Evolutionary conservation across 2,888 invertebrate species (phyloP).

Genomic region (Serrognathus titanus): DNA sequence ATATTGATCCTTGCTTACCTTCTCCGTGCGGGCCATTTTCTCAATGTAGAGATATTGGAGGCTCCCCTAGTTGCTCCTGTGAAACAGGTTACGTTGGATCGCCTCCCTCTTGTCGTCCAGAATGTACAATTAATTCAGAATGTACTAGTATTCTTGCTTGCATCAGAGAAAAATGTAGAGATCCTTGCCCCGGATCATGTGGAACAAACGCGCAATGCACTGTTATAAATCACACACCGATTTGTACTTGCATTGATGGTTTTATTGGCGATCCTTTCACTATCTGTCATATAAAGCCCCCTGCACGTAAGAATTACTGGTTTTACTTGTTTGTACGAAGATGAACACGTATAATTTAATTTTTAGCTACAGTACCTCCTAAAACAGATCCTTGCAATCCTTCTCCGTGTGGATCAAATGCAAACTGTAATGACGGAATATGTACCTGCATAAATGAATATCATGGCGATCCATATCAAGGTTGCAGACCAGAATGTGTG

Average conservation of each 20-base stretch:
- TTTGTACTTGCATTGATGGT: slow-evolving; percentile 62
- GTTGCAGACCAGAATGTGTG: slow-evolving; percentile 79
- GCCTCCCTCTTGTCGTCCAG: slow-evolving; percentile 64
- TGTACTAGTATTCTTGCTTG: slow-evolving; percentile 72
- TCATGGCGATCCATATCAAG: slow-evolving; percentile 73
- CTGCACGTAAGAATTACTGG: slow-evolving; percentile 16
- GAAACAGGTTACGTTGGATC: slow-evolving; percentile 62
- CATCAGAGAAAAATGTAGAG: slow-evolving; percentile 70
- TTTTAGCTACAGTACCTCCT: slow-evolving; percentile 32
- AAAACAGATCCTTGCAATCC: slow-evolving; percentile 59
- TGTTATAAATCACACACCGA: slow-evolving; percentile 72
- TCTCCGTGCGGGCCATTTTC: slow-evolving; percentile 56
- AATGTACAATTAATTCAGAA: slow-evolving; percentile 70
- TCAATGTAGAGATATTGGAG: slow-evolving; percentile 56
- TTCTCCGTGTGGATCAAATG: slow-evolving; percentile 73
- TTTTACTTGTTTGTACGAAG: background rate
- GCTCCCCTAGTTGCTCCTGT: slow-evolving; percentile 64
- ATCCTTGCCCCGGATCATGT: slow-evolving; percentile 77
- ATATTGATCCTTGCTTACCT: slow-evolving; percentile 52
- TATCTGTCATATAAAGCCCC: slow-evolving; percentile 46
- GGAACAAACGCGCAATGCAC: slow-evolving; percentile 70
- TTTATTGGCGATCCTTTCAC: slow-evolving; percentile 59
- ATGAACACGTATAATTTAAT: background rate
- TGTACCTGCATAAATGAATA: slow-evolving; percentile 75
- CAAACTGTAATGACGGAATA: slow-evolving; percentile 66